phyloP scores from a whole-genome alignment of 2,797 vertebrate genomes.

The Vultur gryphus region DNA sequence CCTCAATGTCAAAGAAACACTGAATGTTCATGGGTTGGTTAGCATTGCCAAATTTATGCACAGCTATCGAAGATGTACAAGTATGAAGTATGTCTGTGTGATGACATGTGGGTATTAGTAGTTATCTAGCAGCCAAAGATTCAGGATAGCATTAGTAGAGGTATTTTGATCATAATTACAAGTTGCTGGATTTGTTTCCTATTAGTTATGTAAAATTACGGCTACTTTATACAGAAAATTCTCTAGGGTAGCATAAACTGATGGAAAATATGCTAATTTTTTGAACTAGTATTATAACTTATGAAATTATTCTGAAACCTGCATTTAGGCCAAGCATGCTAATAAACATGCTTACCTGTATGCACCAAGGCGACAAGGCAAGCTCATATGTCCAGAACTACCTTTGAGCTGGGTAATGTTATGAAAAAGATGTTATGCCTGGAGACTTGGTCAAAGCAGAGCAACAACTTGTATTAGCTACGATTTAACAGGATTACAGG shows the following conservation, averaged over 20 bases:
- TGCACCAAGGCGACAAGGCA: neutral
- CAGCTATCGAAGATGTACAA: neutral
- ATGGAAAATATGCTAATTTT: neutral
- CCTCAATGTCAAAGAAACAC: neutral
- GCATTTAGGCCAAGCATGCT: neutral
- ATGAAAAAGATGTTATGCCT: neutral
- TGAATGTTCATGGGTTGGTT: neutral
- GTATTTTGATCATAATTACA: neutral
- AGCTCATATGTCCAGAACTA: neutral
- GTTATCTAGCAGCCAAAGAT: neutral
- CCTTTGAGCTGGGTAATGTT: neutral
- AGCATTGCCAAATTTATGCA: neutral
- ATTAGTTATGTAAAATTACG: neutral
- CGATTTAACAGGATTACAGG: constrained; percentile 40
- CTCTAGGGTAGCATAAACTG: neutral
- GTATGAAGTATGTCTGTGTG: neutral
- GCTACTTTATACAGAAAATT: neutral
- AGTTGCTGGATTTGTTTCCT: neutral
- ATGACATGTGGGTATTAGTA: neutral
- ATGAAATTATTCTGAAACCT: neutral
- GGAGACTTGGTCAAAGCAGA: neutral
- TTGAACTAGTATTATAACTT: neutral
- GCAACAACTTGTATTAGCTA: neutral
- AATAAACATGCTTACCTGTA: neutral
- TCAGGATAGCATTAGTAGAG: neutral